A percentile compares a stretch with the other conserved stretches of the same genome.
These are phyloP conservation scores for Idaea biselata DNA, from an alignment of 2,888 invertebrate species.

Conservation along the genomic window DNA sequence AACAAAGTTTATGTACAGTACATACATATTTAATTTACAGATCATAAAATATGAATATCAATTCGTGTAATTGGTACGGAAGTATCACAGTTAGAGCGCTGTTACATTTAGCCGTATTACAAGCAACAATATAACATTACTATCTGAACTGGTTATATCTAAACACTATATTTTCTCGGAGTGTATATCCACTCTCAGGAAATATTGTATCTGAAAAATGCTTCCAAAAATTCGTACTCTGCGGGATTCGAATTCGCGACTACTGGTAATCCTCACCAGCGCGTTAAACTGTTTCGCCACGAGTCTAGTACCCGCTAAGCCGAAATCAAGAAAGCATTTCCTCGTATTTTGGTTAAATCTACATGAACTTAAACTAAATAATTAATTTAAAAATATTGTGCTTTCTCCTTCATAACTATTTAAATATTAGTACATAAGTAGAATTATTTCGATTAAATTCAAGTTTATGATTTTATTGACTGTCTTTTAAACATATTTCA, in stretches of 20 bases:
- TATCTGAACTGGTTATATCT: conserved; percentile 14
- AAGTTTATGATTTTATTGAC: conserved; percentile 30
- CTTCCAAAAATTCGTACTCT: too few relatives aligned
- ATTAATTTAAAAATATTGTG: conserved; percentile 16
- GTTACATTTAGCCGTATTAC: conserved; percentile 23
- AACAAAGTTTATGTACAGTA: conserved; percentile 50
- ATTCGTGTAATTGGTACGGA: conserved; percentile 41
- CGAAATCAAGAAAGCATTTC: too few relatives aligned
- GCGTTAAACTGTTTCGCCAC: too few relatives aligned
- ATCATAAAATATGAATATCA: background rate
- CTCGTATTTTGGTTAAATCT: conserved; percentile 7
- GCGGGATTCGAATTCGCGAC: too few relatives aligned
- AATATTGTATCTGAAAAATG: too few relatives aligned
- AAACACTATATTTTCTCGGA: too few relatives aligned
- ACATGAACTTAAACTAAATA: conserved; percentile 20
- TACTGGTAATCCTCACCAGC: too few relatives aligned
- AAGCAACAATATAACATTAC: conserved; percentile 16
- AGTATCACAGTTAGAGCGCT: conserved; percentile 53
- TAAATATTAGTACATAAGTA: conserved; percentile 9
- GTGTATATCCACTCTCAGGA: too few relatives aligned
- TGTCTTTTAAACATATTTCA: conserved; percentile 63
- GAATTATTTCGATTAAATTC: conserved; percentile 5
- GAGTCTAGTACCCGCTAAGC: too few relatives aligned
- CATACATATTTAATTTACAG: conserved; percentile 52
- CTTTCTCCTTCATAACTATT: conserved; percentile 18